A percentile compares a stretch with the other conserved stretches of the same genome.
Evolutionary conservation across 1,140 invertebrate genomes (phyloP).

Genomic region (Drosophila parabipectinata): DNA sequence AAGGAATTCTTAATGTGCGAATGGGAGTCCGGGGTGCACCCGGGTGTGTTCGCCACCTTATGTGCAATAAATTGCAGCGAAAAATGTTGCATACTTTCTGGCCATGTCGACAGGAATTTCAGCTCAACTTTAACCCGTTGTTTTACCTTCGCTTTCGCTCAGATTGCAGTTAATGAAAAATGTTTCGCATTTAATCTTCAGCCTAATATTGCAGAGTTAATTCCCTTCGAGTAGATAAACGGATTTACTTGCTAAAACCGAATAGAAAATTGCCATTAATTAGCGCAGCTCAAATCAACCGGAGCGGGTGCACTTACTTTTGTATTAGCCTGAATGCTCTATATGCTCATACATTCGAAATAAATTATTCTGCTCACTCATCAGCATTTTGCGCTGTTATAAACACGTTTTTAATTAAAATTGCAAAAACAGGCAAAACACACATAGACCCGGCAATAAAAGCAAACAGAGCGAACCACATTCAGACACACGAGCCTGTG

Average conservation of each 20-base stretch:
- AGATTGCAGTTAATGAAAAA: slow-evolving; percentile 7
- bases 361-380: slow-evolving; percentile 82
- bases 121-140: slow-evolving; percentile 15
- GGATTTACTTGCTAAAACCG: slow-evolving; percentile 45
- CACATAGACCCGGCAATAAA: slow-evolving; percentile 69
- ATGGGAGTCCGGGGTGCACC: slow-evolving; percentile 18
- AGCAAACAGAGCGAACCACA: slow-evolving; percentile 36
- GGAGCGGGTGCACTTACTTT: slow-evolving; percentile 11
- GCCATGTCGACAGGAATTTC: slow-evolving; percentile 27
- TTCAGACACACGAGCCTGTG: slow-evolving; percentile 21
- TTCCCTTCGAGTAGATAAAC: slow-evolving; percentile 29
- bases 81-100: slow-evolving; percentile 60
- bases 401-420: slow-evolving; percentile 83
- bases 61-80: slow-evolving; percentile 49
- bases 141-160: background rate
- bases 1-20: slow-evolving; percentile 72
- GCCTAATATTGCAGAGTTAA: background rate
- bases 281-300: slow-evolving; percentile 29
- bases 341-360: slow-evolving; percentile 56
- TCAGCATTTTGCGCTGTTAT: slow-evolving; percentile 80
- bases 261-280: slow-evolving; percentile 54
- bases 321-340: slow-evolving; percentile 34
- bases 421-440: slow-evolving; percentile 73
- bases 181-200: background rate
- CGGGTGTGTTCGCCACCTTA: slow-evolving; percentile 10